Percentiles rank a stretch among this genome's conserved stretches.
Evolutionary conservation across 2,113 vertebrate genomes (phyloP).

Genomic region (Leucopsar rothschildi): DNA sequence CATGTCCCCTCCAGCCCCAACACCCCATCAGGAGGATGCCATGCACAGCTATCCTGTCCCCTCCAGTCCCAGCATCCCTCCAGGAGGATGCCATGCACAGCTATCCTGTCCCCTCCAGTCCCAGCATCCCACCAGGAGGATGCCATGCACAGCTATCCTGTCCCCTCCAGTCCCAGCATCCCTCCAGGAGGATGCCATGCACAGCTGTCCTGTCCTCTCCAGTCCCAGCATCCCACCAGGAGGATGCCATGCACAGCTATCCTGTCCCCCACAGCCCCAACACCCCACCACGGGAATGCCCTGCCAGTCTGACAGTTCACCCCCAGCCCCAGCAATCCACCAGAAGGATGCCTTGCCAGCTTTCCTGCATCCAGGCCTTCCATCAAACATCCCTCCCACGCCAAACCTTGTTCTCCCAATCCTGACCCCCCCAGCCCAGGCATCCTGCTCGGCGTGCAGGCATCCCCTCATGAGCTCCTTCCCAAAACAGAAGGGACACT

Average conservation of each 20-base stretch:
- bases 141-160: too few species aligned
- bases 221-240: not conserved
- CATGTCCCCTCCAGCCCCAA: not conserved
- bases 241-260: not conserved
- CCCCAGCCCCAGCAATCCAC: not conserved
- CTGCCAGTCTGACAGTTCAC: too few species aligned
- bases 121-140: accelerated
- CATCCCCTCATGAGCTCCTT: not conserved
- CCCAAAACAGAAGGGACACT: not conserved
- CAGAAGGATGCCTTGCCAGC: not conserved
- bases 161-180: accelerated
- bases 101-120: not conserved
- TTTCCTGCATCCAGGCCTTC: not conserved
- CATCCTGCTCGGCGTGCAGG: not conserved
- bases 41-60: too few species aligned
- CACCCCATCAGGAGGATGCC: not conserved
- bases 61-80: accelerated
- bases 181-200: not conserved
- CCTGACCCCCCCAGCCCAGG: not conserved
- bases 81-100: too few species aligned
- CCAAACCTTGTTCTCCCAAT: accelerated
- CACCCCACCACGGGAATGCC: not conserved
- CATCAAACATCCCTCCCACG: not conserved
- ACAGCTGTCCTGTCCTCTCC: too few species aligned
- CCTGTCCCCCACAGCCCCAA: not conserved